These are phyloP conservation scores for Coracias cyanogaster DNA, from an alignment of 2,797 vertebrate species.

Conservation along the genomic window DNA sequence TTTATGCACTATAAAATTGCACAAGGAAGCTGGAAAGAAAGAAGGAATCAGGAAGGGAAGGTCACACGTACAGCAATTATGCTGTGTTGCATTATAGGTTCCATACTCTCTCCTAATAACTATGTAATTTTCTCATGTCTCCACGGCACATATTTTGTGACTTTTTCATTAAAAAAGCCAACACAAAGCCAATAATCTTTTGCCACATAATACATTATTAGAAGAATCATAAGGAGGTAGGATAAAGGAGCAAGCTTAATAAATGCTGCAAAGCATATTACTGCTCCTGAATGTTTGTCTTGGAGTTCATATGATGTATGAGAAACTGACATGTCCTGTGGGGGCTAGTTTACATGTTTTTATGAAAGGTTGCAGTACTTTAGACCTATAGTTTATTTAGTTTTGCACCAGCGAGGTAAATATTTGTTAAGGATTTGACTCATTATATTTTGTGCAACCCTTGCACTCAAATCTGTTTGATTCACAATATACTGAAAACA, in stretches of 20 bases:
- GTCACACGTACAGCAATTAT: neutral
- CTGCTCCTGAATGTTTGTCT: constrained; percentile 51
- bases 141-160: neutral
- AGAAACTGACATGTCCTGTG: constrained; percentile 31
- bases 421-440: constrained; percentile 54
- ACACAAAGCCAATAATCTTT: constrained; percentile 30
- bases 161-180: constrained; percentile 52
- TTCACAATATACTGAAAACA: constrained; percentile 11
- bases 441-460: constrained; percentile 32
- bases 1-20: neutral
- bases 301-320: constrained; percentile 43
- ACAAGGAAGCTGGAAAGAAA: neutral
- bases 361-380: constrained; percentile 50
- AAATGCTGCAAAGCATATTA: constrained; percentile 14
- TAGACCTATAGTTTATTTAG: constrained; percentile 43
- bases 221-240: neutral
- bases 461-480: neutral
- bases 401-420: constrained; percentile 45
- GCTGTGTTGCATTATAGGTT: neutral
- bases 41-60: neutral
- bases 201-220: constrained; percentile 30
- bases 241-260: constrained; percentile 31
- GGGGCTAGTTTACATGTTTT: constrained; percentile 36
- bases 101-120: neutral
- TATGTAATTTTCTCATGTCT: constrained; percentile 1